Conservation (phyloP, 2,113 vertebrate genomes). For the Emydura subglobosa region DNA sequence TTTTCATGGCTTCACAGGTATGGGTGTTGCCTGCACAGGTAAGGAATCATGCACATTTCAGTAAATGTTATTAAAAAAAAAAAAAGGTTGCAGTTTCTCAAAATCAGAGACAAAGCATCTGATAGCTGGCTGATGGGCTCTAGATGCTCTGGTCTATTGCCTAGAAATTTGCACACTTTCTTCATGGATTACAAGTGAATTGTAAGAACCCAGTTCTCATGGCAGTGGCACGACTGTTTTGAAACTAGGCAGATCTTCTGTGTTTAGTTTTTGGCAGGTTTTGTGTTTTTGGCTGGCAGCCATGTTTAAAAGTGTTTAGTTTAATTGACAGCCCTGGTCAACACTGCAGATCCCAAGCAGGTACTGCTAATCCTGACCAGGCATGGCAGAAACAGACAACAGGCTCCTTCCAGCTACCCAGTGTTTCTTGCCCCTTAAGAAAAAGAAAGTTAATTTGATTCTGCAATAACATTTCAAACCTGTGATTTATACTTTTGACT, state of each 20-base stretch:
- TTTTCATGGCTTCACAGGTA: neutral
- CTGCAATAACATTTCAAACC: neutral
- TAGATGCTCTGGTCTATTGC: neutral
- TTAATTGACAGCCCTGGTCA: slow-evolving; percentile 80
- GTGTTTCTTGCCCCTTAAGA: neutral
- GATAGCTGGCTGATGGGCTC: neutral
- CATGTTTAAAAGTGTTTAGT: slow-evolving; percentile 80
- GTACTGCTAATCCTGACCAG: slow-evolving; percentile 56
- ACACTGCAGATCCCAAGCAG: slow-evolving; percentile 79
- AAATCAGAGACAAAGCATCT: neutral
- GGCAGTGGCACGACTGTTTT: slow-evolving; percentile 71
- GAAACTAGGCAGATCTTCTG: slow-evolving; percentile 78
- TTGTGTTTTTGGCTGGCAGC: slow-evolving; percentile 80
- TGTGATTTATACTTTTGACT: neutral
- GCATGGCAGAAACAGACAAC: slow-evolving; percentile 41
- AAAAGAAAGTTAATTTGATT: neutral
- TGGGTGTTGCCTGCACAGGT: neutral
- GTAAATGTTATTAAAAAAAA: neutral
- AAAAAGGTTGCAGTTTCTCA: neutral
- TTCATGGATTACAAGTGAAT: slow-evolving; percentile 31
- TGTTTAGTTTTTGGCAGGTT: slow-evolving; percentile 83
- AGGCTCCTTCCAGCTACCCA: neutral
- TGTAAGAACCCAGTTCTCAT: neutral
- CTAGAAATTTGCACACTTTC: slow-evolving; percentile 20
- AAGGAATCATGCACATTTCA: neutral